Base-by-base conservation (phyloP, 2,113 vertebrate species). In the Nothoprocta perdicaria region DNA sequence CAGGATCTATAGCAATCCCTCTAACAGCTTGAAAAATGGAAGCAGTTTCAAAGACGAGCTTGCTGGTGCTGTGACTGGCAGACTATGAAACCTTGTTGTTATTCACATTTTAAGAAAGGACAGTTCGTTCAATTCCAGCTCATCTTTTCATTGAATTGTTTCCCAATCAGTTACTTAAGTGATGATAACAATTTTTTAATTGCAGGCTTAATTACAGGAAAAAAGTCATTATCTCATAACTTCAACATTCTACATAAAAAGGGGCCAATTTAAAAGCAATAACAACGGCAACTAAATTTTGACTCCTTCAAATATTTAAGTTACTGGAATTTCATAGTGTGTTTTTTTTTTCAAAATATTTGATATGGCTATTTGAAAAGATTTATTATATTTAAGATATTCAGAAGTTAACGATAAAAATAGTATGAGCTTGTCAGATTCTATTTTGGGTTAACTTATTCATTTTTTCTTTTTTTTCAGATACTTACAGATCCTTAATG, bases 11-110 rank as follows among this genome's bases (percentile, higher is more conserved):
- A 87, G 96, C 93, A 94, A 95, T 93, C 94, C 95, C 93, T 92
- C 96, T 95, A 96, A 96, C 90, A 96, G 95, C 96, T 95, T 97
- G 95, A 96, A 95, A 97, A 97, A 95, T 96, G 61, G 94, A 96
- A 95, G 81, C 35, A 1, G 95, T 97, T 97, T 96, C 93, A 96
- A 97, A 96, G 96, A 96, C 94, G 88, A 85, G 92, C 90, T 89
- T 90, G 90, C 94, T 63, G 82, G 76, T 88, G n/a, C 92, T 66
- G 89, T 93, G 95, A 96, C 77, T 89, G 97, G 93, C 92, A 95
- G 96, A 67, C 93, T 92, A 86, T 33, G 95, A 95, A 96, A 92
- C 92, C 91, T 96, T 95, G 92, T 48, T 80, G 73, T 96, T 94
- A 93, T 94, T 97, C 93, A 95, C 85, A 86, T 86, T 88, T 89